Evolutionary conservation across 1,140 invertebrate species (phyloP), one percentile per base, ranked within the genome.

Genomic region (Cepaea nemoralis): DNA sequence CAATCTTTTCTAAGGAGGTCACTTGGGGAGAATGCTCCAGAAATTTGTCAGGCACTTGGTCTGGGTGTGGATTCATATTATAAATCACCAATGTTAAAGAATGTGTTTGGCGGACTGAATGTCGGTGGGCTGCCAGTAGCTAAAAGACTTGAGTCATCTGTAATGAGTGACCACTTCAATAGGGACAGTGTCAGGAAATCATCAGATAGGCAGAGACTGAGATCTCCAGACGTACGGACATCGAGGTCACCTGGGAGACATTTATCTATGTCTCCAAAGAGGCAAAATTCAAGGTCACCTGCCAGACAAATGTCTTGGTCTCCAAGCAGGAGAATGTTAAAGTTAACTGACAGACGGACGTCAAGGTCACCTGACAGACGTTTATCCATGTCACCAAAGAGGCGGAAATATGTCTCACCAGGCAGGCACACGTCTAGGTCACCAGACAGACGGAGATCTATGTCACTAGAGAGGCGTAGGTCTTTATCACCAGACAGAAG

Each of bases 321-420:
- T 42, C 77, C 59, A 6, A n/a, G n/a, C 31, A 37, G 63, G 24
- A 55, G 59, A 27, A 5, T 35, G n/a, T 78, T 50, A 33, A 42
- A 24, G 16, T 67, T 40, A 70, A 37, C 66, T 48, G 16, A 37
- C 24, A 70, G 67, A 31, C 40, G 39, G 6, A 42, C 42, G 50
- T 71, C 39, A 10, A 45, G 6, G 24, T 71, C 77, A 24, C 77
- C 66, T 80, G 66, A 24, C 24, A 69, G 67, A 27, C 40, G 40
- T 16, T 1, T 6, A 33, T 74, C n/a, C 2, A 31, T 1, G 24
- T 77, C 45, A 10, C 71, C 37, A 6, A 42, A 19, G 14, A 74
- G 42, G 42, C 19, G 37, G 27, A 8, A 27, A 31, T 75, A 19
- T 2, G n/a, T 27, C 8, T 67, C 59, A 31, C 33, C 50, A 16